A percentile compares a stretch with the other conserved stretches of the same genome.
phyloP scores from a whole-genome alignment of 1,140 invertebrate species.

The Hyles vespertilio region DNA sequence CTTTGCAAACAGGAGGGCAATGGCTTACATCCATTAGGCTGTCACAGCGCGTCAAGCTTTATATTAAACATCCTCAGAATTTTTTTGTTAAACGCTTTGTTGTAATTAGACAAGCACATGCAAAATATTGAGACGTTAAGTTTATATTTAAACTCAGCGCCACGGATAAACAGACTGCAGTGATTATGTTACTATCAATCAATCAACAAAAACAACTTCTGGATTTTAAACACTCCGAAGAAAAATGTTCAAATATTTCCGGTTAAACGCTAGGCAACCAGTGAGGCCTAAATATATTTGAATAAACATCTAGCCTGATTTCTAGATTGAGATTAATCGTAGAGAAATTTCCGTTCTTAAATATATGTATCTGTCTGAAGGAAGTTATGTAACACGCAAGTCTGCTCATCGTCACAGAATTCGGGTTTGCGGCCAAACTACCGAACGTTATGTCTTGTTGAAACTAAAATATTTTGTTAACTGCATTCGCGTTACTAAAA shows the following conservation, averaged over 20 bases:
- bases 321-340: constrained; percentile 17
- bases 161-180: neutral
- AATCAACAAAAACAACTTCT: constrained; percentile 5
- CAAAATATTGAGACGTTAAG: too few species aligned
- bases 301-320: constrained; percentile 12
- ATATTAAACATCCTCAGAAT: too few species aligned
- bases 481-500: constrained; percentile 21
- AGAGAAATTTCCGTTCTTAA: constrained; percentile 15
- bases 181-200: constrained; percentile 7
- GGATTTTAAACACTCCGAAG: neutral
- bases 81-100: too few species aligned
- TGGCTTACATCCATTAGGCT: too few species aligned
- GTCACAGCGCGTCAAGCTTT: too few species aligned
- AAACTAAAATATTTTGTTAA: constrained; percentile 38
- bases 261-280: neutral
- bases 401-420: constrained; percentile 46
- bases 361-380: constrained; percentile 9
- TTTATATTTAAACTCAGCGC: too few species aligned
- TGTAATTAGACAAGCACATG: too few species aligned
- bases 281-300: constrained; percentile 5
- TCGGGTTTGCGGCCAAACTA: constrained; percentile 25
- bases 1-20: too few species aligned
- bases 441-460: constrained; percentile 33
- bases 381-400: constrained; percentile 33
- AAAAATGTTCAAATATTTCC: constrained; percentile 3